Conservation (phyloP, 2,113 vertebrate genomes). For the Ptilonorhynchus violaceus region DNA sequence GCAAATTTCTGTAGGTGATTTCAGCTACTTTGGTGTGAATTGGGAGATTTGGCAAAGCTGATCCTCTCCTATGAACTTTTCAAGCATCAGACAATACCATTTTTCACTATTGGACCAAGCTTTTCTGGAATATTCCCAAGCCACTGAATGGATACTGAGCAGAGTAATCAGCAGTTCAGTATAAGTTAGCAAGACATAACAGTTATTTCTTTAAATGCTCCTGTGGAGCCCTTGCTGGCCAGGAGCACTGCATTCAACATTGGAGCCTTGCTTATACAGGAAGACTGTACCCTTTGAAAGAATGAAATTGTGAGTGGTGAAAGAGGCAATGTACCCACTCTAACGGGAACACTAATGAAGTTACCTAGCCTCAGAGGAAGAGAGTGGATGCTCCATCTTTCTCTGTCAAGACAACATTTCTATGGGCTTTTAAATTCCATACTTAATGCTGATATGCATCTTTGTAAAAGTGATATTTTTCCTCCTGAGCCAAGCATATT, state of each 20-base stretch:
- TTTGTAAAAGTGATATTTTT: slow-evolving; percentile 16
- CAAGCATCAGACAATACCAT: neutral
- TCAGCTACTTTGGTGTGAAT: neutral
- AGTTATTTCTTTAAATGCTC: neutral
- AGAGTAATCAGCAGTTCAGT: neutral
- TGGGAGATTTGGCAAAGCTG: neutral
- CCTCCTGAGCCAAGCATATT: neutral
- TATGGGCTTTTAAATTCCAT: neutral
- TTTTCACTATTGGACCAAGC: neutral
- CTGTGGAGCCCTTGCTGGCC: neutral
- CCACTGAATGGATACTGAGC: neutral
- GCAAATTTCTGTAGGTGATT: neutral
- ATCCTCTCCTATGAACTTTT: neutral
- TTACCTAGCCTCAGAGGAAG: neutral
- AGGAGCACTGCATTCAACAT: neutral
- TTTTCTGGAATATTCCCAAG: neutral
- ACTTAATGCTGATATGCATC: neutral
- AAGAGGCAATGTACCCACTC: neutral
- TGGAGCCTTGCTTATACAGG: neutral
- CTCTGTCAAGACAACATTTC: neutral
- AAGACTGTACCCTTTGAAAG: neutral
- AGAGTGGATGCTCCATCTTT: slow-evolving; percentile 10
- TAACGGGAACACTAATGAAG: neutral
- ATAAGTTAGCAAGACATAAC: neutral
- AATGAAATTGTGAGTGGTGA: neutral